Base-by-base conservation (phyloP, 2,797 vertebrate species). In the Parotocinclus haroldoi region DNA sequence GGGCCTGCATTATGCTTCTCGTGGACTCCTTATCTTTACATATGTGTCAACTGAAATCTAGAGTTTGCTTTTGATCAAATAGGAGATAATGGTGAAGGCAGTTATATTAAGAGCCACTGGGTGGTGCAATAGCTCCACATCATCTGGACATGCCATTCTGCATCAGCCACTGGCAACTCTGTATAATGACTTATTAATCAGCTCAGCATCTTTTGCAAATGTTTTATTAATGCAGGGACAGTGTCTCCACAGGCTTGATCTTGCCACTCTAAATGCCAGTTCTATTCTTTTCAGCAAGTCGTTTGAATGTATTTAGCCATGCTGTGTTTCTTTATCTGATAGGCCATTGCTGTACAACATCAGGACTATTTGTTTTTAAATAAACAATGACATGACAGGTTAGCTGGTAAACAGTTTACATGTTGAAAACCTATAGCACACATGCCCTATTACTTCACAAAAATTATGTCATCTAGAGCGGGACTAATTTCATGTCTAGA, bases 181-280 rank as follows among this genome's bases (percentile, higher is more conserved):
- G 83, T 86, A 80, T 73, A 81, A 85, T 84, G 79, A 83, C 77
- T 81, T 76, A 76, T 70, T 76, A 80, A 83, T 84, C 84, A 67
- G 77, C 69, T 52, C 56, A 74, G 69, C 66, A 67, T 73, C 71
- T 74, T 65, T 71, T 69, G 71, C 58, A 58, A 73, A 78, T 81
- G 80, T 84, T 81, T 86, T 83, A 86, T 87, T 86, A 76, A 86
- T 85, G 82, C 81, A 66, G 73, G 12, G 62, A 69, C 50, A 66
- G 46, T 55, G 50, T 75, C 72, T 75, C 59, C 16, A 46, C n/a
- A 49, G 69, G 49, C 58, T 48, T 51, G 18, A 54, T 74, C 61
- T 58, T 45, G 62, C 65, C 52, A 66, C 55, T 45, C 63, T 48
- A 56, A 60, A 69, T 52, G 58, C 45, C 71, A 44, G 53, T 63